A percentile compares a stretch with the other conserved stretches of the same genome.
phyloP scores from a whole-genome alignment of 2,113 vertebrate genomes.

The Plecturocebus donacophilus region DNA sequence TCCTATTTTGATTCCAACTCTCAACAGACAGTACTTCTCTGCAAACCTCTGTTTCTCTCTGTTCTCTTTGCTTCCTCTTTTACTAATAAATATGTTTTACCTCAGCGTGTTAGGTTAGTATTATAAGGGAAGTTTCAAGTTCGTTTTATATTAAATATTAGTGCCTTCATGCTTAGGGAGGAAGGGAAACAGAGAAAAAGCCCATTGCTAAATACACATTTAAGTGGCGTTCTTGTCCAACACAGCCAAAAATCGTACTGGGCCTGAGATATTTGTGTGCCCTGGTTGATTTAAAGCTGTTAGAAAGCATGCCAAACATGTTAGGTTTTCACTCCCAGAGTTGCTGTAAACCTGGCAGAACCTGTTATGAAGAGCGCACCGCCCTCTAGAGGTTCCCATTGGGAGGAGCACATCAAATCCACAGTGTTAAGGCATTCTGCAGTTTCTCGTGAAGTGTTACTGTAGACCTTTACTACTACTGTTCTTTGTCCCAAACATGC shows the following conservation, averaged over 20 bases:
- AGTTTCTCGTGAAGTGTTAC: not conserved
- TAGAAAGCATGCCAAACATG: conserved; percentile 13
- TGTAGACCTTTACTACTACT: not conserved
- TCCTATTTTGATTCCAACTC: not conserved
- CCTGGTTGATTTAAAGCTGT: conserved; percentile 17
- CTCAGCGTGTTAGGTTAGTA: not conserved
- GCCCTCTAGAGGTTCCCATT: conserved; percentile 74
- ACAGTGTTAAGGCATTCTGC: not conserved
- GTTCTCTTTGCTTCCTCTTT: not conserved
- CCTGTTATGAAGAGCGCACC: conserved; percentile 42
- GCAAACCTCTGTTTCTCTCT: not conserved
- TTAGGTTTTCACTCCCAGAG: not conserved
- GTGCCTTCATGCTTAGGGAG: not conserved
- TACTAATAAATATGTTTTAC: not conserved
- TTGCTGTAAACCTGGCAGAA: not conserved
- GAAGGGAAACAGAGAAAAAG: not conserved
- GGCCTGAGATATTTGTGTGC: not conserved
- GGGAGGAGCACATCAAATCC: not conserved
- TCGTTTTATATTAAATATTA: not conserved
- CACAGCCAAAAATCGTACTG: not conserved
- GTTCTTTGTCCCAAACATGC: not conserved
- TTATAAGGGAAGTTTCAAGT: not conserved
- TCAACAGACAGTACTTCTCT: not conserved
- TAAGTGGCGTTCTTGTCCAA: not conserved
- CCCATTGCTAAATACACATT: not conserved